Evolutionary conservation across 2,113 vertebrate genomes (phyloP).

Genomic region (Hystrix cristata): DNA sequence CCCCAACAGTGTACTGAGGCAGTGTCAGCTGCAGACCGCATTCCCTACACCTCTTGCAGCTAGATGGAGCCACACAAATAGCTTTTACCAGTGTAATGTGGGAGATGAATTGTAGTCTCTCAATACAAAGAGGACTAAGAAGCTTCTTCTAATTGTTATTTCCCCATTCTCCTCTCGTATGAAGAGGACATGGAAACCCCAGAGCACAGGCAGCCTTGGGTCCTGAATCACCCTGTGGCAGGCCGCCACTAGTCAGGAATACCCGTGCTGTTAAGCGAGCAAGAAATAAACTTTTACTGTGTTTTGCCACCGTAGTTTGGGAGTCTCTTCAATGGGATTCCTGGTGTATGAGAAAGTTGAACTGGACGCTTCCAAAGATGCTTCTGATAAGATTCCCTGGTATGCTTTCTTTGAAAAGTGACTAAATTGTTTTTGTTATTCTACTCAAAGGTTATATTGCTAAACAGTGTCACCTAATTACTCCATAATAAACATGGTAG

Average conservation of each 20-base stretch:
- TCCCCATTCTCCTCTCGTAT: neutral
- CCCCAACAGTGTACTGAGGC: neutral
- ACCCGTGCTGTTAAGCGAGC: neutral
- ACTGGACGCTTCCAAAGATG: neutral
- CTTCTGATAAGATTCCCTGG: slow-evolving; percentile 18
- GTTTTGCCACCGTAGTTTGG: neutral
- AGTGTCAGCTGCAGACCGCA: neutral
- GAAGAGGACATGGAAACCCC: neutral
- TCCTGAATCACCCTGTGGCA: neutral
- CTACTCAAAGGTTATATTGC: neutral
- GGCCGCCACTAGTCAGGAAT: neutral
- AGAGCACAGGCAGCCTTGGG: neutral
- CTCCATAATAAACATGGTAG: neutral
- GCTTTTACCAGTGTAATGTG: neutral
- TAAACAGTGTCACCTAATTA: neutral
- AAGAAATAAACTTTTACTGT: neutral
- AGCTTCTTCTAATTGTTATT: neutral
- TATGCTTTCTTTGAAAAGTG: slow-evolving; percentile 21
- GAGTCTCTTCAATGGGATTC: neutral
- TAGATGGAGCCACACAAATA: neutral
- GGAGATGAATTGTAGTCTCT: neutral
- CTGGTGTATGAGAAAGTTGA: neutral
- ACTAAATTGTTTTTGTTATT: neutral
- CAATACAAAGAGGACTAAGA: neutral
- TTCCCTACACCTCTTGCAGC: neutral